Evolutionary conservation across 2,113 vertebrate species (phyloP).

Genomic region (Ibidorhyncha struthersii): DNA sequence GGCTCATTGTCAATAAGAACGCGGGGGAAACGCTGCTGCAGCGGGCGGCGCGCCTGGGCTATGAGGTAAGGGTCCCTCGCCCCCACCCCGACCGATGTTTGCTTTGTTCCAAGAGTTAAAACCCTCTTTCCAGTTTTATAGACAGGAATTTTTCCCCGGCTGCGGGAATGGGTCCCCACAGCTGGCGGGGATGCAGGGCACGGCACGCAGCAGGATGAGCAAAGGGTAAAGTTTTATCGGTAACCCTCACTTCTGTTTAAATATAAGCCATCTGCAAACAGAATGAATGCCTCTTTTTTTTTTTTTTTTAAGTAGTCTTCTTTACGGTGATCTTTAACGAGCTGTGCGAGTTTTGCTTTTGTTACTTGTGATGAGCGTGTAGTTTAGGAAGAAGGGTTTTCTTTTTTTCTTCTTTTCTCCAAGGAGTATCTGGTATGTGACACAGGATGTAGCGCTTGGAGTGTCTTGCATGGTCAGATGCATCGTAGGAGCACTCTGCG

Average conservation of each 20-base stretch:
- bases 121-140: neutral
- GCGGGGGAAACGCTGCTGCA: slow-evolving; percentile 96
- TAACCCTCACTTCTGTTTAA: neutral
- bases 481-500: neutral
- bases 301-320: neutral
- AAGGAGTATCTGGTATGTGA: slow-evolving; percentile 8
- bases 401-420: slow-evolving; percentile 8
- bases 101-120: neutral
- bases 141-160: neutral
- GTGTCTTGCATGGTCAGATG: slow-evolving; percentile 24
- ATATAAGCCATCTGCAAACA: slow-evolving; percentile 16
- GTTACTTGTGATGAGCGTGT: neutral
- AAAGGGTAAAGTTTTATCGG: neutral
- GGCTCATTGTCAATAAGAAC: slow-evolving; percentile 98
- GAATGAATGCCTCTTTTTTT: neutral
- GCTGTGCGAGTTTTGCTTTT: neutral
- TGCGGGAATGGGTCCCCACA: neutral
- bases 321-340: slow-evolving; percentile 13
- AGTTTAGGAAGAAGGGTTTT: neutral
- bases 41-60: slow-evolving; percentile 92
- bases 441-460: neutral
- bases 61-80: slow-evolving; percentile 83
- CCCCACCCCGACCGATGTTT: neutral
- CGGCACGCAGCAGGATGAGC: neutral
- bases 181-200: neutral